A percentile compares a stretch with the other conserved stretches of the same genome.
These are phyloP conservation scores for Scaptomyza hsui DNA, from an alignment of 1,140 invertebrate genomes.

Conservation along the genomic window DNA sequence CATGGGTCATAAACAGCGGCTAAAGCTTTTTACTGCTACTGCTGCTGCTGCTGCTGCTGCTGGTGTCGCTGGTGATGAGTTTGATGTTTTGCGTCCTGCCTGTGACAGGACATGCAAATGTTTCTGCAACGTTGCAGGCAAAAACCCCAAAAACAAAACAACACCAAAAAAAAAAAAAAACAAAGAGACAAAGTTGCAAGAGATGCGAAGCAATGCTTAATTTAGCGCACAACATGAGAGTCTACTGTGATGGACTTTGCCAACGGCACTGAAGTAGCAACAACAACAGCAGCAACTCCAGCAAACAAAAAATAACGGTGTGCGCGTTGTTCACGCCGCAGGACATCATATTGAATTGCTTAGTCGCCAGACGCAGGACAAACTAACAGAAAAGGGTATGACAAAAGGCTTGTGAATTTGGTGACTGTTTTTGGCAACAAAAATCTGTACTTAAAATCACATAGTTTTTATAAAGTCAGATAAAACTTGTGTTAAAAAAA, in stretches of 20 bases:
- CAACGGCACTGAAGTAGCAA: slow-evolving; percentile 26
- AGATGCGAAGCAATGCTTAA: slow-evolving; percentile 72
- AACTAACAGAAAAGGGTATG: slow-evolving; percentile 16
- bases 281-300: slow-evolving; percentile 6
- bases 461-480: not conserved
- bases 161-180: slow-evolving; percentile 23
- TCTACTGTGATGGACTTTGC: slow-evolving; percentile 40
- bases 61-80: slow-evolving; percentile 74
- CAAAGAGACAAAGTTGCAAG: slow-evolving; percentile 20
- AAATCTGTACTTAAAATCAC: not conserved
- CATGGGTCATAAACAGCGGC: slow-evolving; percentile 53
- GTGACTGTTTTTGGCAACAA: not conserved
- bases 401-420: not conserved
- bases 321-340: slow-evolving; percentile 58
- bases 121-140: slow-evolving; percentile 43
- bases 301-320: slow-evolving; percentile 15
- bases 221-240: slow-evolving; percentile 75
- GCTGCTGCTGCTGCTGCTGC: slow-evolving; percentile 30
- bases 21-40: slow-evolving; percentile 34
- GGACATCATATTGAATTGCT: slow-evolving; percentile 74
- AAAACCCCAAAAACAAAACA: slow-evolving; percentile 9
- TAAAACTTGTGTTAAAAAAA: not conserved
- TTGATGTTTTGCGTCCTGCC: slow-evolving; percentile 76
- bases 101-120: slow-evolving; percentile 81
- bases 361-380: slow-evolving; percentile 32